Conservation (phyloP, 1,140 invertebrate genomes). For the Metopolophium dirhodum region DNA sequence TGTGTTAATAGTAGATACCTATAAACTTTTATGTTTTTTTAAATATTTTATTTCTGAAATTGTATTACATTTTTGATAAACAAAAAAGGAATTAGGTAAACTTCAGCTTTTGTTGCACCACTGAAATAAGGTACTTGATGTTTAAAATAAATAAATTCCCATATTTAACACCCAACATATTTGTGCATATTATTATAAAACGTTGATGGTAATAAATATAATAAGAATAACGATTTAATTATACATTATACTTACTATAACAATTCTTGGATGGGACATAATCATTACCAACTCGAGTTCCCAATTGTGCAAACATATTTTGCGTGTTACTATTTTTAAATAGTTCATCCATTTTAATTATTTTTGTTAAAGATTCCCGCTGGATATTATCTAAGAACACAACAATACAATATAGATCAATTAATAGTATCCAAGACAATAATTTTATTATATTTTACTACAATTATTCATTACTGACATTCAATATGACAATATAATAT, state of each 20-base stretch:
- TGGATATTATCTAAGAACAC: background rate
- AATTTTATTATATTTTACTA: background rate
- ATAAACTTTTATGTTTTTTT: too few species aligned
- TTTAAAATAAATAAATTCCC: background rate
- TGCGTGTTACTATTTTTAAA: slow-evolving; percentile 20
- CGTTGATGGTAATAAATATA: background rate
- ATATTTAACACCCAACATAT: background rate
- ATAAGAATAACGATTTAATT: background rate
- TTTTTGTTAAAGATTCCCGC: background rate
- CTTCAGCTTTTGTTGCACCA: background rate
- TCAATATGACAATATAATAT: background rate
- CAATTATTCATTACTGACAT: background rate
- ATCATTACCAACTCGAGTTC: background rate
- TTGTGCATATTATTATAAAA: background rate
- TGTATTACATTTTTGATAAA: background rate
- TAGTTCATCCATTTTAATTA: background rate
- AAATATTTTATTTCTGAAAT: background rate
- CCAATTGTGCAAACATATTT: slow-evolving; percentile 35
- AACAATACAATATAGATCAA: background rate
- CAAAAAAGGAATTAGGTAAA: too few species aligned
- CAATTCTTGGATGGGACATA: slow-evolving; percentile 10
- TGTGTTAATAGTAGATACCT: too few species aligned
- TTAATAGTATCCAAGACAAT: background rate
- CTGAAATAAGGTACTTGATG: background rate
- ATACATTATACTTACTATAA: slow-evolving; percentile 16